Evolutionary conservation across 2,797 vertebrate species (phyloP), one percentile per base, ranked within the genome.

Genomic region (Cossypha polioptera): DNA sequence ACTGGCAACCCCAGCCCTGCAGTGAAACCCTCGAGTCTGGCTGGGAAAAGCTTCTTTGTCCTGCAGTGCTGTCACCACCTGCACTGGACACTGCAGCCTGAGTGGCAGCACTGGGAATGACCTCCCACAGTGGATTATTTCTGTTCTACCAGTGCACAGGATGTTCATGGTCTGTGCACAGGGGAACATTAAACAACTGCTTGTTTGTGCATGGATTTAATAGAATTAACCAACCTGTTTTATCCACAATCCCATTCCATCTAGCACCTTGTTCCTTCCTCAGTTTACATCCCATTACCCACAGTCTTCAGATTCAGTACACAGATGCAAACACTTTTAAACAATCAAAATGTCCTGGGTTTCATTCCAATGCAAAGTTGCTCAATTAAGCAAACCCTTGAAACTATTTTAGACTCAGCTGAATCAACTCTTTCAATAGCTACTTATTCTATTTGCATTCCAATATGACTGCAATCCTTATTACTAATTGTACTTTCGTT

Each of bases 41-140:
- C 0, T 48, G 50, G 33, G n/a, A 45, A 31, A n/a, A 33, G 16
- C 22, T 5, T 16, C 58, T 12, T 16, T 36, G 48, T 13, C 33
- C 72, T 28, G 35, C 51, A 53, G 63, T 1, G 48, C 68, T 59
- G n/a, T 3, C 63, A 47, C 9, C 35, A 28, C 33, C 69, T 28
- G 22, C 51, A 3, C 47, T 8, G 29, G 10, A 2, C 10, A 5
- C 47, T 24, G 33, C 33, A 20, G 2, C 5, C 53, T 2, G 7
- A 53, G 17, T 0, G 38, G 42, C 67, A 38, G 38, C n/a, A 7
- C 38, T 16, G 38, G 31, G 16, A 54, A 51, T 3, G 61, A 19
- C 10, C 15, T n/a, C 3, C 15, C n/a, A 3, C 1, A 9, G 19
- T 0, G 26, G 5, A 0, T 31, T 16, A 10, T 3, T 25, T 8